Conservation (phyloP, 92 coral and sea anemone species). For the Scolanthus callimorphus region DNA sequence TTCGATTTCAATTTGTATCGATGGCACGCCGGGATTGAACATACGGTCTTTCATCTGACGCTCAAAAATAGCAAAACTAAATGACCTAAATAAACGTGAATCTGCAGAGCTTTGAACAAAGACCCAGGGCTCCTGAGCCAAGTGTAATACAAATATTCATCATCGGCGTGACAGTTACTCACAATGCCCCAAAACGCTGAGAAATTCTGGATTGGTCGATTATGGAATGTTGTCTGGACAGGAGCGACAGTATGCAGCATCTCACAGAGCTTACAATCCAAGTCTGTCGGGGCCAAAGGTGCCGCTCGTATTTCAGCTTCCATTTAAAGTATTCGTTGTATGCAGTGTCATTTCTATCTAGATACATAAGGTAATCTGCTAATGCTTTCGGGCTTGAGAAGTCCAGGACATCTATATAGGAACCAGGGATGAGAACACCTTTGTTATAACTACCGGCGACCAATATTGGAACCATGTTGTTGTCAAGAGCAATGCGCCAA, state of each 20-base stretch:
- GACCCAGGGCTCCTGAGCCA: too few species aligned
- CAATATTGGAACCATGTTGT: slow-evolving; percentile 19
- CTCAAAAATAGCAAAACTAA: too few species aligned
- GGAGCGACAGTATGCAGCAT: slow-evolving; percentile 11
- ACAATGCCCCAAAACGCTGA: slow-evolving; percentile 32
- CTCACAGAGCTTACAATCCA: slow-evolving; percentile 33
- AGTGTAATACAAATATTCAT: too few species aligned
- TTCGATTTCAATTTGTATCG: too few species aligned
- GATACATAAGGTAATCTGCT: slow-evolving; percentile 43
- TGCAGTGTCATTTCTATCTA: slow-evolving; percentile 58
- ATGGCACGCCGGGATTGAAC: too few species aligned
- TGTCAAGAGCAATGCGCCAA: slow-evolving; percentile 14
- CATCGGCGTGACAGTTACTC: slow-evolving; percentile 31
- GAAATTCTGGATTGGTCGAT: slow-evolving; percentile 14
- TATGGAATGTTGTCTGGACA: slow-evolving; percentile 9
- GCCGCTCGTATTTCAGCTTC: slow-evolving; percentile 19
- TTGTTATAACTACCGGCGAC: slow-evolving; percentile 29
- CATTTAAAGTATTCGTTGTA: too few species aligned
- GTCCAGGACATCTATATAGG: too few species aligned
- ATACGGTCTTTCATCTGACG: too few species aligned
- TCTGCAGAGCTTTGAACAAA: too few species aligned
- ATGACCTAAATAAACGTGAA: too few species aligned
- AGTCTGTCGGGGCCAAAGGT: neutral
- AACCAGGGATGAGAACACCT: too few species aligned
- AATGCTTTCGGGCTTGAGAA: slow-evolving; percentile 46